Percentiles rank a stretch among this genome's conserved stretches.
These are phyloP conservation scores for Ophiothrix spiculata DNA, from an alignment of 35 echinoderm and acorn worm species.

Conservation along the genomic window DNA sequence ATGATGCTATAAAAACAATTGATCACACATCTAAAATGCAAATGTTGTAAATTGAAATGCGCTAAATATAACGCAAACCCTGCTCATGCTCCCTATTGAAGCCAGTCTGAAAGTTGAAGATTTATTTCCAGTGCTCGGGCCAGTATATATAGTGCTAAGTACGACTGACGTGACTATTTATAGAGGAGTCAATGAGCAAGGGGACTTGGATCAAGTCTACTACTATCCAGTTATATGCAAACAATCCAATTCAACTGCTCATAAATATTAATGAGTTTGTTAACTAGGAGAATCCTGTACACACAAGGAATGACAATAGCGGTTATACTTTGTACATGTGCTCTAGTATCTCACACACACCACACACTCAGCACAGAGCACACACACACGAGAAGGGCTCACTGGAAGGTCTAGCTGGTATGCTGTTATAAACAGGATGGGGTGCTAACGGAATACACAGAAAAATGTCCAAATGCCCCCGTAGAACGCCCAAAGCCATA, in stretches of 20 bases:
- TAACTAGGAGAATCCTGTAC: background rate
- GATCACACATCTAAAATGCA: too few relatives aligned
- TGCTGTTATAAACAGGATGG: background rate
- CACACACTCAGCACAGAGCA: background rate
- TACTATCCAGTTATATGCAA: background rate
- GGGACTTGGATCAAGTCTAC: too few relatives aligned
- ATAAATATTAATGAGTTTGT: background rate
- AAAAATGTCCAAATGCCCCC: background rate
- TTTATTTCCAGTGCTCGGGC: too few relatives aligned
- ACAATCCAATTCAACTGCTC: background rate
- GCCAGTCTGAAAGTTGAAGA: too few relatives aligned
- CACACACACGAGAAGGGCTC: background rate
- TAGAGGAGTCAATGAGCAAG: too few relatives aligned
- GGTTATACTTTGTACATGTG: background rate
- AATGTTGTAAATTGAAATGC: too few relatives aligned
- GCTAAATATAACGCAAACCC: too few relatives aligned
- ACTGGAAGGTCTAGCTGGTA: background rate
- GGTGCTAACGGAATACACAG: too few relatives aligned
- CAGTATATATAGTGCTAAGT: too few relatives aligned
- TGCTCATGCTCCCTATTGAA: too few relatives aligned
- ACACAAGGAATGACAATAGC: constrained; percentile 1
- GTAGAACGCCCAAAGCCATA: background rate
- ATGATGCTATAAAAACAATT: too few relatives aligned
- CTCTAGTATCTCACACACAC: background rate
- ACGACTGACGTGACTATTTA: too few relatives aligned